Evolutionary conservation across 2,113 vertebrate genomes (phyloP).

Genomic region (Bos javanicus): DNA sequence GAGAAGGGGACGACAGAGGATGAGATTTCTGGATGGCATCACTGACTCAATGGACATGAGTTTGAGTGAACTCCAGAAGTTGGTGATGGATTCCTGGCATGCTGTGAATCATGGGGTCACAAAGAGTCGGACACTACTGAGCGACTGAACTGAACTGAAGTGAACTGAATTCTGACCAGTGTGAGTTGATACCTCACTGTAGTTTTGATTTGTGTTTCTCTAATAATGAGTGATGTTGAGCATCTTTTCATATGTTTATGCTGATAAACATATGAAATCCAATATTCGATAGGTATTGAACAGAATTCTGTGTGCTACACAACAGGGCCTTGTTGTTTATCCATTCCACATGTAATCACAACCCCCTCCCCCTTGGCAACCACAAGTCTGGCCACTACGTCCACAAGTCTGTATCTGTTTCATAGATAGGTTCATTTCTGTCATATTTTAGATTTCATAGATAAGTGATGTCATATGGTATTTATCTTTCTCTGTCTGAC

Average conservation of each 20-base stretch:
- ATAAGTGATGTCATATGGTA: not conserved
- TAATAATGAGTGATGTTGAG: not conserved
- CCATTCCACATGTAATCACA: not conserved
- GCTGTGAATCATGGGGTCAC: too few species aligned
- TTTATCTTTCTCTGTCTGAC: not conserved
- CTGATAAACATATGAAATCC: too few species aligned
- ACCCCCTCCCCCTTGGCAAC: not conserved
- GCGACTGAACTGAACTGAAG: too few species aligned
- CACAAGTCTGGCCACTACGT: not conserved
- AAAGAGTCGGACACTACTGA: too few species aligned
- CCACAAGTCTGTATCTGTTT: fast-evolving
- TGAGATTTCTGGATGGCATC: too few species aligned
- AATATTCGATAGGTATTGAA: not conserved
- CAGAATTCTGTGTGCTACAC: fast-evolving
- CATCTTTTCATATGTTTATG: not conserved
- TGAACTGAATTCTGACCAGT: not conserved
- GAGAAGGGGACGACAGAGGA: too few species aligned
- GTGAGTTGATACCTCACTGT: not conserved
- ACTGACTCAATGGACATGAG: too few species aligned
- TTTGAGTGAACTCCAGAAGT: too few species aligned
- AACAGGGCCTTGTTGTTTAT: not conserved
- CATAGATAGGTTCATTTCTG: not conserved
- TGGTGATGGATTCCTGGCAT: too few species aligned
- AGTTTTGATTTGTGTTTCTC: not conserved
- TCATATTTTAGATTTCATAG: not conserved